Evolutionary conservation across 2,888 invertebrate species (phyloP).

Genomic region (Dolichomitus sp.): DNA sequence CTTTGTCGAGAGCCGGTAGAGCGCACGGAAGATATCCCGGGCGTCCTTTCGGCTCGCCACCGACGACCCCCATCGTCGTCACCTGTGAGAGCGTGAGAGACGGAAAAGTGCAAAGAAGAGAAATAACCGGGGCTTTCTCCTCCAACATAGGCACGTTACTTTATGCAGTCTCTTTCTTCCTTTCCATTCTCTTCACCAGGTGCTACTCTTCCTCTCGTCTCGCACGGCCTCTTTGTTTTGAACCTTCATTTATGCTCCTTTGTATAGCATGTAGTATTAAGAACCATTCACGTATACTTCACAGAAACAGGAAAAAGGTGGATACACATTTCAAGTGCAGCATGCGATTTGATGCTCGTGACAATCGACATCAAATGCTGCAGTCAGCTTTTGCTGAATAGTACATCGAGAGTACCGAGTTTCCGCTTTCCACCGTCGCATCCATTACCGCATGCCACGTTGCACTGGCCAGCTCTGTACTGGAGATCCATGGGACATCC

Average conservation of each 20-base stretch:
- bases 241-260: conserved; percentile 41
- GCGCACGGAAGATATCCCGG: conserved; percentile 5
- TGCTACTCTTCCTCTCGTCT: conserved; percentile 26
- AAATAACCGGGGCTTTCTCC: conserved; percentile 14
- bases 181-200: conserved; percentile 6
- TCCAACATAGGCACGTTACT: conserved; percentile 7
- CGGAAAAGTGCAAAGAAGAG: conserved; percentile 3
- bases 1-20: conserved; percentile 47
- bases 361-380: conserved; percentile 65
- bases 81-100: conserved; percentile 23
- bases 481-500: background rate
- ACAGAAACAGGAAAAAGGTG: background rate
- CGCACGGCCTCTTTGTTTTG: conserved; percentile 38
- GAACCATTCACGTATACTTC: conserved; percentile 34
- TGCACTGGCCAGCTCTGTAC: conserved; percentile 41
- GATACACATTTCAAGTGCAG: conserved; percentile 41
- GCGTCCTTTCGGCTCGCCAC: conserved; percentile 7
- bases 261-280: conserved; percentile 39
- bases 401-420: conserved; percentile 30
- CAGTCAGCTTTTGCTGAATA: conserved; percentile 47
- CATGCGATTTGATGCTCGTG: conserved; percentile 66
- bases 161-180: conserved; percentile 8
- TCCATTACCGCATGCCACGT: conserved; percentile 45
- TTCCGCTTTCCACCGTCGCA: conserved; percentile 39
- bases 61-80: conserved; percentile 9